Conservation (phyloP, 2,113 vertebrate species). For the Callionymus lyra region DNA sequence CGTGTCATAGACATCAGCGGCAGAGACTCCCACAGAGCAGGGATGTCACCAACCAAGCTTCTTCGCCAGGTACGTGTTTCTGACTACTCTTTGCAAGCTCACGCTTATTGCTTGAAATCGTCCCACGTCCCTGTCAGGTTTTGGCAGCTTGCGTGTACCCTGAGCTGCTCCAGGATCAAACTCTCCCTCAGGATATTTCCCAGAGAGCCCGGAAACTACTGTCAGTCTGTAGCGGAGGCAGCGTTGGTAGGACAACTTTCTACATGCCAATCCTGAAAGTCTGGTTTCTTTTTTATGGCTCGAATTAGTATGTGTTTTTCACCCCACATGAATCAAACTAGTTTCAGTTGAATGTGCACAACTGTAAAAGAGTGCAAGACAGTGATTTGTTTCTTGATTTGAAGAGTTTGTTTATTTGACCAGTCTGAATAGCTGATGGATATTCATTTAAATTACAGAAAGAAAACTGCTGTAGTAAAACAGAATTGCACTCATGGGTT, state of each 20-base stretch:
- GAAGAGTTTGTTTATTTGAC: no score
- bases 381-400: no score
- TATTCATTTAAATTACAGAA: no score
- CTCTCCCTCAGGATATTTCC: conserved; percentile 40
- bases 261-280: no score
- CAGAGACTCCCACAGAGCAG: conserved; percentile 30
- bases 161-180: conserved; percentile 28
- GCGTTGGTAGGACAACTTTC: conserved; percentile 37
- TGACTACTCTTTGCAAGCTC: not conserved
- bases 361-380: no score
- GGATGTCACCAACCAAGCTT: conserved; percentile 42
- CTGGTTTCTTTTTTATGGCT: no score
- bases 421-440: no score
- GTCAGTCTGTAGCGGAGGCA: conserved; percentile 42
- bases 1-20: conserved; percentile 36
- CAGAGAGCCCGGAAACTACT: conserved; percentile 45
- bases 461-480: no score
- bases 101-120: not conserved
- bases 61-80: conserved; percentile 44
- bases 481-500: no score
- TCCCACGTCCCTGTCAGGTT: conserved; percentile 26
- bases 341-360: no score
- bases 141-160: conserved; percentile 51
- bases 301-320: no score
- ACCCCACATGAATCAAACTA: no score